A percentile compares a stretch with the other conserved stretches of the same genome.
phyloP scores from a whole-genome alignment of 2,888 invertebrate species.

The Drosophila bunnanda region DNA sequence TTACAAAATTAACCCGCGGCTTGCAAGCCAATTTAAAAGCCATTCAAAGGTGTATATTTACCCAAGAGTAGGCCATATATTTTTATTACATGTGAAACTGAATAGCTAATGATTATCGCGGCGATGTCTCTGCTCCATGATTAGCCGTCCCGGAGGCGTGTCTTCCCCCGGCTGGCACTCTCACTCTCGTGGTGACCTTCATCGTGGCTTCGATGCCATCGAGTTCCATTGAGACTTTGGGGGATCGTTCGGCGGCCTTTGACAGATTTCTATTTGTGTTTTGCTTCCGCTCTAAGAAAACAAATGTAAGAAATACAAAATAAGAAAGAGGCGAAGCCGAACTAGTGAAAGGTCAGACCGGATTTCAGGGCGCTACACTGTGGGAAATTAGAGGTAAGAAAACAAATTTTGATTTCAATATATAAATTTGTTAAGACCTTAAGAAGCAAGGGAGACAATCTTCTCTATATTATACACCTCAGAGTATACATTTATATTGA shows the following conservation, averaged over 20 bases:
- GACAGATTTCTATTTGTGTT: conserved; percentile 30
- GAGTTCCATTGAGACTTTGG: conserved; percentile 10
- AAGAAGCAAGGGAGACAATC: too few species aligned
- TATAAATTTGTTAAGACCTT: too few species aligned
- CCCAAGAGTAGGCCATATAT: conserved; percentile 2
- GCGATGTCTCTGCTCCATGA: conserved; percentile 12
- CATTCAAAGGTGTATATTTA: conserved; percentile 1
- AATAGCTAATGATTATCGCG: conserved; percentile 1
- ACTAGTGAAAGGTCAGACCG: conserved; percentile 29
- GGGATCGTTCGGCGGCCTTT: not conserved
- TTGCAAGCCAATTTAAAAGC: conserved; percentile 9
- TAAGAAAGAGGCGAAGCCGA: conserved; percentile 1
- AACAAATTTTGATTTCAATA: too few species aligned
- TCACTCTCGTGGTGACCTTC: conserved; percentile 35
- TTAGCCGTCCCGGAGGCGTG: conserved; percentile 31
- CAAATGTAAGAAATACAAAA: not conserved
- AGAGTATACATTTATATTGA: too few species aligned
- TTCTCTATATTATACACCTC: too few species aligned
- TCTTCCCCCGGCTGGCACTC: conserved; percentile 15
- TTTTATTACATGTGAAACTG: not conserved
- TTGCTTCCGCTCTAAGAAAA: conserved; percentile 31
- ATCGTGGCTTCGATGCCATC: conserved; percentile 12
- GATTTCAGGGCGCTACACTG: conserved; percentile 18
- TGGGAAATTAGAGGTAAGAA: not conserved
- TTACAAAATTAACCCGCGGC: conserved; percentile 12